Conservation (phyloP, 2,888 invertebrate species). For the Drosophila emarginata region DNA sequence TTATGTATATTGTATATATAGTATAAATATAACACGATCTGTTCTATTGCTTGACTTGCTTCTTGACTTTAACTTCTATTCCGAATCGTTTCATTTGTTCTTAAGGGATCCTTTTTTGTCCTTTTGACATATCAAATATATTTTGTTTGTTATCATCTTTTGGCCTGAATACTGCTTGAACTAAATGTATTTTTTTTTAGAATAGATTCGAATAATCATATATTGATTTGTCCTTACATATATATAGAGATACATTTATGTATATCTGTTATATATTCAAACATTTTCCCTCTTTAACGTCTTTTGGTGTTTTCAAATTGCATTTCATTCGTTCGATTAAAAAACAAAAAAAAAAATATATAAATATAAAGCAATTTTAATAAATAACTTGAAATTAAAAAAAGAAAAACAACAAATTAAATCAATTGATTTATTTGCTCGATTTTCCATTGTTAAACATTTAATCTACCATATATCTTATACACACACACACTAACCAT, state of each 20-base stretch:
- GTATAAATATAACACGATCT: slow-evolving; percentile 33
- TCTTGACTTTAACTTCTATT: background rate
- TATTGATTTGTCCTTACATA: background rate
- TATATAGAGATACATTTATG: slow-evolving; percentile 19
- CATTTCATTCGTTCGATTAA: slow-evolving; percentile 1
- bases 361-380: background rate
- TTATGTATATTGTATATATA: slow-evolving; percentile 18
- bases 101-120: background rate
- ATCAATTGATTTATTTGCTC: too few species aligned
- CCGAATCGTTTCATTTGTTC: background rate
- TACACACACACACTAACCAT: too few species aligned
- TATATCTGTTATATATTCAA: background rate
- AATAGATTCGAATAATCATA: slow-evolving; percentile 12
- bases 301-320: slow-evolving; percentile 6
- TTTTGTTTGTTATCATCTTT: background rate
- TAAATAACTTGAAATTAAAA: background rate
- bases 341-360: background rate
- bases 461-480: too few species aligned
- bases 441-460: too few species aligned
- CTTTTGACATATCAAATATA: background rate
- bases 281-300: background rate
- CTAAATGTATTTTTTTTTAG: slow-evolving; percentile 13
- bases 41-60: slow-evolving; percentile 11
- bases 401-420: too few species aligned
- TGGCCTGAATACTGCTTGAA: slow-evolving; percentile 6